Conservation (phyloP, 2,797 vertebrate species). For the Clamator glandarius region DNA sequence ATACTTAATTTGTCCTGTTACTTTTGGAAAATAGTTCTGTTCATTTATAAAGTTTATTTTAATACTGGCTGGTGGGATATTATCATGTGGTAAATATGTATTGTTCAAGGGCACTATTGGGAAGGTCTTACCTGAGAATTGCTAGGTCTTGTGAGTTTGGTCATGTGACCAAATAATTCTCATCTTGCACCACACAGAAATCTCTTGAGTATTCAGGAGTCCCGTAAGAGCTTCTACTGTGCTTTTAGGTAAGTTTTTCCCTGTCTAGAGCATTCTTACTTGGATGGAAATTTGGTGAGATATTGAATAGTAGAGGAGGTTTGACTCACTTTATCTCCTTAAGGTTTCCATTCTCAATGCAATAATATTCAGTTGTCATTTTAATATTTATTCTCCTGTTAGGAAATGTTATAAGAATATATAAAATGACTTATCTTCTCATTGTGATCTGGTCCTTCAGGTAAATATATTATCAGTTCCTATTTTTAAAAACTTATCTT, state of each 20-base stretch:
- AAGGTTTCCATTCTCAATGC: not conserved
- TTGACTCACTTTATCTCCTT: not conserved
- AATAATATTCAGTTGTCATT: not conserved
- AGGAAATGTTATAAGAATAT: not conserved
- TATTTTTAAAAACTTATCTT: not conserved
- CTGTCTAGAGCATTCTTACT: not conserved
- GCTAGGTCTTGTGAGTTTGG: not conserved
- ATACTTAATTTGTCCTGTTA: not conserved
- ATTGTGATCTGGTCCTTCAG: not conserved
- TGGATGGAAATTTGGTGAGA: not conserved
- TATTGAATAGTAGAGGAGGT: not conserved
- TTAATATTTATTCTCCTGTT: not conserved
- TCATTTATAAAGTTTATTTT: not conserved
- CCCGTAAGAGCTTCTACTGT: fast-evolving
- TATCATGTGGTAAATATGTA: not conserved
- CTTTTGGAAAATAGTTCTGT: not conserved
- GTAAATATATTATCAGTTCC: not conserved
- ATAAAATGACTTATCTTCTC: not conserved
- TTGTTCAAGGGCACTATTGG: not conserved
- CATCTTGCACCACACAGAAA: not conserved
- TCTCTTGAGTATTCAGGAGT: not conserved
- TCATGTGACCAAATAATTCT: not conserved
- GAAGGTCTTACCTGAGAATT: not conserved
- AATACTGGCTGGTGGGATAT: not conserved
- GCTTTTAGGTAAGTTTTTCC: not conserved